These are phyloP conservation scores for Sarcophaga peregrina DNA, from an alignment of 1,140 invertebrate species.

Conservation along the genomic window DNA sequence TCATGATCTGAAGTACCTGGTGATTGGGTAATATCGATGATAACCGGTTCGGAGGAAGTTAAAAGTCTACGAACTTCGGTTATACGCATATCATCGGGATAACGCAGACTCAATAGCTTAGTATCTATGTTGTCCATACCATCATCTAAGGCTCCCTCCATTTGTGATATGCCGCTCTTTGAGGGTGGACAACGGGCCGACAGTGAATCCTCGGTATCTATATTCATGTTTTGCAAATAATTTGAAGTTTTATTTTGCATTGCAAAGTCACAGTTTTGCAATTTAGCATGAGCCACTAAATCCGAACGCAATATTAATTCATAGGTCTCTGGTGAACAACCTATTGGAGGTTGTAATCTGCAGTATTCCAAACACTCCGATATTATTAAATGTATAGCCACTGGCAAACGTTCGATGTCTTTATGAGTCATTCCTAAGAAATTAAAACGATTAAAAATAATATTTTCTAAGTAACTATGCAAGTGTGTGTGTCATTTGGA, in stretches of 20 bases:
- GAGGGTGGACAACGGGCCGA: conserved; percentile 54
- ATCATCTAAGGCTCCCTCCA: conserved; percentile 57
- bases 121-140: conserved; percentile 72
- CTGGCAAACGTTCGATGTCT: conserved; percentile 80
- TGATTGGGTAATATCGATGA: conserved; percentile 85
- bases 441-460: conserved; percentile 4
- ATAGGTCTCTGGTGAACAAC: conserved; percentile 82
- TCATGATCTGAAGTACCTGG: conserved; percentile 96
- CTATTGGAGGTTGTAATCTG: conserved; percentile 78
- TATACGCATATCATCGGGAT: conserved; percentile 80
- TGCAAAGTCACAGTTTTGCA: conserved; percentile 42
- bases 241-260: background rate
- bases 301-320: conserved; percentile 84
- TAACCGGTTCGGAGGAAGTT: conserved; percentile 88
- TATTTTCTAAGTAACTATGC: background rate
- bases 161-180: conserved; percentile 46
- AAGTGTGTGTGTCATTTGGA: background rate
- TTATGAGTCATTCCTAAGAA: conserved; percentile 73
- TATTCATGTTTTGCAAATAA: conserved; percentile 42
- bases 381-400: conserved; percentile 79
- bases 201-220: conserved; percentile 57
- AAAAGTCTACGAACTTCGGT: conserved; percentile 86
- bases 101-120: conserved; percentile 74
- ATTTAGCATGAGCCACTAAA: conserved; percentile 72
- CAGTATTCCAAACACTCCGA: conserved; percentile 81